A percentile compares a stretch with the other conserved stretches of the same genome.
Evolutionary conservation across 92 coral and sea anemone species (phyloP).

Genomic region (Zoanthus gigantus): DNA sequence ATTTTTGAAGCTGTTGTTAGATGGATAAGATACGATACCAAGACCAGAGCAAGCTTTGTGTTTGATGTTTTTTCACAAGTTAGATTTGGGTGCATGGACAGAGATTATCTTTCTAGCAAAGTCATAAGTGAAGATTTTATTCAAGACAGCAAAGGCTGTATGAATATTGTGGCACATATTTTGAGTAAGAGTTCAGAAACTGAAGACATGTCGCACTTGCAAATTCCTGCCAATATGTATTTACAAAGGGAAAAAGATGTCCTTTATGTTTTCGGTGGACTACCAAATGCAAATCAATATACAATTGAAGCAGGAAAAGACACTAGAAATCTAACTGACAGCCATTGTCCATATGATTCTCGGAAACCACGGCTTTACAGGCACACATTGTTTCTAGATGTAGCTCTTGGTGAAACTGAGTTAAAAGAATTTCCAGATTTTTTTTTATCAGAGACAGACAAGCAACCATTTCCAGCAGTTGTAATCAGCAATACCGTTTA

Average conservation of each 20-base stretch:
- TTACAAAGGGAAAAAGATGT: constrained; percentile 60
- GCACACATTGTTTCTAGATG: constrained; percentile 25
- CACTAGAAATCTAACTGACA: not conserved
- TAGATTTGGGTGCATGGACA: constrained; percentile 61
- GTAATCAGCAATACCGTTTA: constrained; percentile 32
- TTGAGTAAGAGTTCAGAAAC: not conserved
- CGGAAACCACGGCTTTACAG: constrained; percentile 31
- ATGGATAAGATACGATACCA: constrained; percentile 68
- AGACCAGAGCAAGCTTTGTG: constrained; percentile 54
- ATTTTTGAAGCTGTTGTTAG: constrained; percentile 69
- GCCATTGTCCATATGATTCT: constrained; percentile 23
- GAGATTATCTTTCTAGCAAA: constrained; percentile 37
- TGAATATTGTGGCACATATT: constrained; percentile 22
- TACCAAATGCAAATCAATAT: constrained; percentile 21
- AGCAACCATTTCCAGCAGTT: constrained; percentile 25
- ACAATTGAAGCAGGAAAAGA: constrained; percentile 34
- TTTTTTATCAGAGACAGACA: constrained; percentile 47
- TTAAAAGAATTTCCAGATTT: constrained; percentile 41
- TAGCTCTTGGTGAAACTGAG: constrained; percentile 28
- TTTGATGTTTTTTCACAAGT: constrained; percentile 61
- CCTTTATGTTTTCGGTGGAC: constrained; percentile 67
- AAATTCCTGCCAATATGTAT: not conserved
- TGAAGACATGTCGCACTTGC: not conserved
- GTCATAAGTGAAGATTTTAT: constrained; percentile 48
- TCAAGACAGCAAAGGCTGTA: constrained; percentile 31